Evolutionary conservation across 2,888 invertebrate species (phyloP).

Genomic region (Lepidocyrtoides sp.): DNA sequence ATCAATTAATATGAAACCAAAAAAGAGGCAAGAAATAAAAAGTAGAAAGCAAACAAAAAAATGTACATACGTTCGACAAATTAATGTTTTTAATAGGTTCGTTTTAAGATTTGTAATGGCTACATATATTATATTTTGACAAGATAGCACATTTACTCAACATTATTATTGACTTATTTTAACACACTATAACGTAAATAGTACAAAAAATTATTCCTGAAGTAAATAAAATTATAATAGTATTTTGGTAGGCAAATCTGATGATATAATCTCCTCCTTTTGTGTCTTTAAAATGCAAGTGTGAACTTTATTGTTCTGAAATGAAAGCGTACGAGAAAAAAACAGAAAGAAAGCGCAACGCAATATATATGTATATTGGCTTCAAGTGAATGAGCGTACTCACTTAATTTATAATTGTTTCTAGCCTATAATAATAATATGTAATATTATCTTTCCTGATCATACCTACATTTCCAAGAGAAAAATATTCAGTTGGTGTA

Average conservation of each 20-base stretch:
- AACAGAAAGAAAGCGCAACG: neutral
- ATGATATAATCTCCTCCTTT: constrained; percentile 11
- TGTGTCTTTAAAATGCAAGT: constrained; percentile 37
- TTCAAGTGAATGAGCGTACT: constrained; percentile 23
- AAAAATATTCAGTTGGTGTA: neutral
- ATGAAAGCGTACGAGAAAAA: neutral
- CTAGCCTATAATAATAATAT: too few relatives aligned
- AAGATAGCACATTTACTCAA: constrained; percentile 59
- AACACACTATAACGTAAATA: constrained; percentile 9
- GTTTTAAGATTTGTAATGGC: constrained; percentile 35
- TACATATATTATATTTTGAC: constrained; percentile 38
- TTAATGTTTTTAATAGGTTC: constrained; percentile 30
- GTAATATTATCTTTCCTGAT: neutral
- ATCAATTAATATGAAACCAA: too few relatives aligned
- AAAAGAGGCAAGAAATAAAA: constrained; percentile 10
- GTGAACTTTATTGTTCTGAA: neutral
- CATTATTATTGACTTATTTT: constrained; percentile 10
- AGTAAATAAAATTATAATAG: constrained; percentile 13
- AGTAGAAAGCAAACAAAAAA: neutral
- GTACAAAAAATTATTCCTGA: neutral
- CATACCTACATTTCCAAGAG: neutral
- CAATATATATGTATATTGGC: neutral
- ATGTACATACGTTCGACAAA: neutral
- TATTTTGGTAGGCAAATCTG: neutral
- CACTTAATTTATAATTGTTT: neutral